These are phyloP conservation scores for Drosophila kikkawai DNA, from an alignment of 1,140 invertebrate genomes.

Conservation along the genomic window DNA sequence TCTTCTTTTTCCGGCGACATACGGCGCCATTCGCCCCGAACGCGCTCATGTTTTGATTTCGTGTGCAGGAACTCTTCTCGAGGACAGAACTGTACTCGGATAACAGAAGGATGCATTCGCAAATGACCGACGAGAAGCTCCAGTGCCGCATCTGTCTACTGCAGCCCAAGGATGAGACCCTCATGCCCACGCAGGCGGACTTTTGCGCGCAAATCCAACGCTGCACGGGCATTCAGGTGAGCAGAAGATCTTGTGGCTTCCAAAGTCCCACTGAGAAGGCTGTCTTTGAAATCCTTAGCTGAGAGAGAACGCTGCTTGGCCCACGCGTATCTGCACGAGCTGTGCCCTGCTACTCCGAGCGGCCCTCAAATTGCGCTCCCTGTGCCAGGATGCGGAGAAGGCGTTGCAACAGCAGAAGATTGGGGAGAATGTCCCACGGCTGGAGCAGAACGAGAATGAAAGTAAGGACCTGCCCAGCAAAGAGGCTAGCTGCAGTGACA, in stretches of 20 bases:
- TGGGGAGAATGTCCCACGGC: background rate
- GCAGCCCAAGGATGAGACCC: conserved; percentile 53
- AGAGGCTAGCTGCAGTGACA: conserved; percentile 13
- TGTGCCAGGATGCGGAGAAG: conserved; percentile 59
- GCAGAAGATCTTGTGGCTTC: background rate
- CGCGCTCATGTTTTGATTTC: conserved; percentile 5
- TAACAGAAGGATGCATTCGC: conserved; percentile 4
- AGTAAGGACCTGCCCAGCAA: background rate
- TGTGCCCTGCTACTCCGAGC: conserved; percentile 60
- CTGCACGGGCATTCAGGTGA: conserved; percentile 57
- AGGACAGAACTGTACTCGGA: background rate
- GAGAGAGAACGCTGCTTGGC: conserved; percentile 15
- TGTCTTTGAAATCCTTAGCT: conserved; percentile 33
- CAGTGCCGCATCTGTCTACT: conserved; percentile 68
- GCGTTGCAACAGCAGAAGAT: conserved; percentile 19
- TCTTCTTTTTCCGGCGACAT: conserved; percentile 1
- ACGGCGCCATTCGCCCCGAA: conserved; percentile 12
- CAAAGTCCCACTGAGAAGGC: background rate
- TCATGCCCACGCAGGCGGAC: conserved; percentile 38
- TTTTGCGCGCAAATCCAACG: conserved; percentile 41
- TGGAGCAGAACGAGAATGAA: background rate
- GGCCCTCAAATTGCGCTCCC: conserved; percentile 51
- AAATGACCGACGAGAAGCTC: conserved; percentile 14
- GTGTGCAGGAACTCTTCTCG: background rate
- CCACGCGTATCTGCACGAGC: conserved; percentile 63